Conservation (phyloP, 2,888 invertebrate genomes). For the Andrena dorsata region DNA sequence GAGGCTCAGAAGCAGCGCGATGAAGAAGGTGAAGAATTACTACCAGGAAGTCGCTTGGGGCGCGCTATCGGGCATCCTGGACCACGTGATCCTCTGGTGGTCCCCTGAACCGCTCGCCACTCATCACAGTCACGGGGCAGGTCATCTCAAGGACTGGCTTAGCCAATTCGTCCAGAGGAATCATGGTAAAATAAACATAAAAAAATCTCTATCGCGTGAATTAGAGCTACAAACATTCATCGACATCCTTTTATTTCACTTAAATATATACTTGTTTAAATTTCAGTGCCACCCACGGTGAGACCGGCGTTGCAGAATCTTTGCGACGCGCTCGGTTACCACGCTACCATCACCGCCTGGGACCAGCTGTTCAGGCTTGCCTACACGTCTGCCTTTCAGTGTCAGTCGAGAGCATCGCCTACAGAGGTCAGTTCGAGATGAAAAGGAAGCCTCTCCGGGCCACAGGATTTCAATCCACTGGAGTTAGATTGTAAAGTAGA, state of each 20-base stretch:
- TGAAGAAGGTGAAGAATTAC: conserved; percentile 89
- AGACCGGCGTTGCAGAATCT: conserved; percentile 90
- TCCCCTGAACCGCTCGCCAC: conserved; percentile 90
- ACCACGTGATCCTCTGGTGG: conserved; percentile 95
- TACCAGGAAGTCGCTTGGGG: conserved; percentile 93
- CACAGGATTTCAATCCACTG: neutral
- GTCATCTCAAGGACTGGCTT: conserved; percentile 81
- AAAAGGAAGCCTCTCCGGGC: neutral
- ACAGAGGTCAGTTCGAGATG: conserved; percentile 70
- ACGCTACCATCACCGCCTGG: conserved; percentile 93
- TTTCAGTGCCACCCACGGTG: conserved; percentile 88
- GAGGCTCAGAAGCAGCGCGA: conserved; percentile 87
- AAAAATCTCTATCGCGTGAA: neutral
- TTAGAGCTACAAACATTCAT: neutral
- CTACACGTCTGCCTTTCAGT: conserved; percentile 85
- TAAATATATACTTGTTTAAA: conserved; percentile 80
- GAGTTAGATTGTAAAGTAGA: neutral
- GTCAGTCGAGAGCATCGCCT: conserved; percentile 74
- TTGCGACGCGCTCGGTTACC: conserved; percentile 92
- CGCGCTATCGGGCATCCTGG: conserved; percentile 92
- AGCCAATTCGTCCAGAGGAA: conserved; percentile 78
- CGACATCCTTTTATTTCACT: neutral
- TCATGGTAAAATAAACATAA: conserved; percentile 63
- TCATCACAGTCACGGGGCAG: conserved; percentile 84
- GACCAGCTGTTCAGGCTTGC: conserved; percentile 88